Conservation (phyloP, 92 coral and sea anemone species). For the Zoanthus solanderi region DNA sequence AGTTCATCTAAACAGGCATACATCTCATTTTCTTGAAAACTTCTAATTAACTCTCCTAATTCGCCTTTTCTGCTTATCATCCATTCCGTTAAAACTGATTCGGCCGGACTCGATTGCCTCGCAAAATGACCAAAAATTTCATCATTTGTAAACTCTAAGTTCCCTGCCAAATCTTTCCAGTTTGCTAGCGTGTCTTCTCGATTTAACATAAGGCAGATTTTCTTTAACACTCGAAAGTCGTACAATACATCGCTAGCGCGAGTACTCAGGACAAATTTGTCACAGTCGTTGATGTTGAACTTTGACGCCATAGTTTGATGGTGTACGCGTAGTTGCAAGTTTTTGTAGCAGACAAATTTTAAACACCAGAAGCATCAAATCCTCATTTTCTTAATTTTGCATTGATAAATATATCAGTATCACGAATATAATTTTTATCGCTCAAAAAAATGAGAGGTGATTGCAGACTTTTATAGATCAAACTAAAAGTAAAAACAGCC, state of each 20-base stretch:
- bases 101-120: background rate
- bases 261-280: background rate
- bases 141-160: slow-evolving; percentile 26
- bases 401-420: too few species aligned
- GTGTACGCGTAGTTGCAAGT: background rate
- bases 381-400: background rate
- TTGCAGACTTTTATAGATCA: too few species aligned
- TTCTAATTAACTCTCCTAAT: background rate
- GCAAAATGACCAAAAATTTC: slow-evolving; percentile 30
- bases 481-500: too few species aligned
- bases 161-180: slow-evolving; percentile 50
- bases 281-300: slow-evolving; percentile 5
- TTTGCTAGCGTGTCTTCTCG: slow-evolving; percentile 31
- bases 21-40: slow-evolving; percentile 28
- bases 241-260: slow-evolving; percentile 3
- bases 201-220: slow-evolving; percentile 37
- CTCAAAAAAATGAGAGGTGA: too few species aligned
- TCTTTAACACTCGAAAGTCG: slow-evolving; percentile 11
- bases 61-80: slow-evolving; percentile 17
- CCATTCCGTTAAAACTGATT: slow-evolving; percentile 25
- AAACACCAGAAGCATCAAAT: background rate
- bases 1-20: slow-evolving; percentile 41
- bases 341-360: background rate
- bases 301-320: background rate
- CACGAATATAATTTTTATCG: too few species aligned